These are phyloP conservation scores for Ceriagrion tenellum DNA, from an alignment of 2,888 invertebrate species.

Conservation along the genomic window DNA sequence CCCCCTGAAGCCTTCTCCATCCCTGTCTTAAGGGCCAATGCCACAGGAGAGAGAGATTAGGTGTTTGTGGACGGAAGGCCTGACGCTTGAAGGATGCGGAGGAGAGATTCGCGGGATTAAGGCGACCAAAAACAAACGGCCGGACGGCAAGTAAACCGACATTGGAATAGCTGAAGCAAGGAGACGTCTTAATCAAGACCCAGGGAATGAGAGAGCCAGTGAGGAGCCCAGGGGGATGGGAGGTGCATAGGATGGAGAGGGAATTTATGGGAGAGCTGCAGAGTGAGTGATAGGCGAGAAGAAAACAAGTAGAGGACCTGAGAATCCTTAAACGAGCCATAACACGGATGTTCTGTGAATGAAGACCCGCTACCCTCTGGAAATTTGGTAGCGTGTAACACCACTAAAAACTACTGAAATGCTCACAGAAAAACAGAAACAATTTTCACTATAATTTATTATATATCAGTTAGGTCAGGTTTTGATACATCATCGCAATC, in stretches of 20 bases:
- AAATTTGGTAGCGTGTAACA: too few species aligned
- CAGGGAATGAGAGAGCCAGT: not conserved
- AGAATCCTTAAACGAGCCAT: not conserved
- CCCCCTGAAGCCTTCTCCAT: not conserved
- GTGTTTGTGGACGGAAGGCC: slow-evolving; percentile 7
- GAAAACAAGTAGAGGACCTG: not conserved
- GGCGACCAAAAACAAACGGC: slow-evolving; percentile 58
- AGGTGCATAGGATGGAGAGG: not conserved
- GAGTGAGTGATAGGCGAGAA: not conserved
- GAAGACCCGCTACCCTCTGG: too few species aligned
- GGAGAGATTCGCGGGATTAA: slow-evolving; percentile 51
- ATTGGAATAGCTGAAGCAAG: slow-evolving; percentile 47
- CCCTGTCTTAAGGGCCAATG: not conserved
- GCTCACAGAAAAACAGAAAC: too few species aligned
- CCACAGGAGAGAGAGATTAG: slow-evolving; percentile 27
- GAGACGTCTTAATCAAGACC: slow-evolving; percentile 47
- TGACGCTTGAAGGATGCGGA: slow-evolving; percentile 53
- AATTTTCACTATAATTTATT: too few species aligned
- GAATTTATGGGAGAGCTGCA: not conserved
- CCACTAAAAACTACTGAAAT: too few species aligned
- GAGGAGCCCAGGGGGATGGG: not conserved
- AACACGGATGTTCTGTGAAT: too few species aligned
- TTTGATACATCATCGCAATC: too few species aligned
- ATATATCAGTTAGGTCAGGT: too few species aligned
- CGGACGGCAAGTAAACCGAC: slow-evolving; percentile 45